A percentile compares a stretch with the other conserved stretches of the same genome.
These are phyloP conservation scores for Centropus unirufus DNA, from an alignment of 2,113 vertebrate species.

Conservation along the genomic window DNA sequence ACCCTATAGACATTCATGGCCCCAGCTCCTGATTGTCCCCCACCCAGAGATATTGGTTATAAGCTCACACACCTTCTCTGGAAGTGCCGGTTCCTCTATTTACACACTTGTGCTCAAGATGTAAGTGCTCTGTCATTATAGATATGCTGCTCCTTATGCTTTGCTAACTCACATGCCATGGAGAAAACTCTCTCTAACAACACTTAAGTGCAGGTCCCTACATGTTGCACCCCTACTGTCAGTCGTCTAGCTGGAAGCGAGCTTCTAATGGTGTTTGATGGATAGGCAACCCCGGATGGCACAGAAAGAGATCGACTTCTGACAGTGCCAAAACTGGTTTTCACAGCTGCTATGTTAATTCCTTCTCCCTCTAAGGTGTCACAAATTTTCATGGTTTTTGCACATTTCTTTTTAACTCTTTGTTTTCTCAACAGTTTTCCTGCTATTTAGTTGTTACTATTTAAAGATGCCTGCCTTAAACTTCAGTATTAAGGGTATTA, in stretches of 20 bases:
- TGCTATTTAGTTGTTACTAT: not conserved
- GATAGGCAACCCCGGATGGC: not conserved
- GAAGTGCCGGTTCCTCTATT: not conserved
- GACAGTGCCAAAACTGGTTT: not conserved
- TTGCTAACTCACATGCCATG: not conserved
- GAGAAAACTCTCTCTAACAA: not conserved
- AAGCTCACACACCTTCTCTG: not conserved
- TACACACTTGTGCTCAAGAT: not conserved
- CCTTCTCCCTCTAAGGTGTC: not conserved
- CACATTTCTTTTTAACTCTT: not conserved
- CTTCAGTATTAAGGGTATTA: not conserved
- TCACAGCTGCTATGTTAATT: not conserved
- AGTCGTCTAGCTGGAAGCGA: not conserved
- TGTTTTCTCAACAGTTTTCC: not conserved
- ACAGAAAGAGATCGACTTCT: not conserved
- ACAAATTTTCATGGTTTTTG: not conserved
- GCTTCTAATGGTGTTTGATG: not conserved
- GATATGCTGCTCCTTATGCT: not conserved
- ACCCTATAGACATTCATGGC: not conserved
- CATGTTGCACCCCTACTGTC: not conserved
- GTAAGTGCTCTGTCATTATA: accelerated
- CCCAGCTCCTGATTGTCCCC: not conserved
- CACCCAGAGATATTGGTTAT: not conserved
- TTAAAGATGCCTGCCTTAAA: not conserved
- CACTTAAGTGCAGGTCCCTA: not conserved